These are phyloP conservation scores for Neodiprion virginianus DNA, from an alignment of 1,140 invertebrate species.

Conservation along the genomic window DNA sequence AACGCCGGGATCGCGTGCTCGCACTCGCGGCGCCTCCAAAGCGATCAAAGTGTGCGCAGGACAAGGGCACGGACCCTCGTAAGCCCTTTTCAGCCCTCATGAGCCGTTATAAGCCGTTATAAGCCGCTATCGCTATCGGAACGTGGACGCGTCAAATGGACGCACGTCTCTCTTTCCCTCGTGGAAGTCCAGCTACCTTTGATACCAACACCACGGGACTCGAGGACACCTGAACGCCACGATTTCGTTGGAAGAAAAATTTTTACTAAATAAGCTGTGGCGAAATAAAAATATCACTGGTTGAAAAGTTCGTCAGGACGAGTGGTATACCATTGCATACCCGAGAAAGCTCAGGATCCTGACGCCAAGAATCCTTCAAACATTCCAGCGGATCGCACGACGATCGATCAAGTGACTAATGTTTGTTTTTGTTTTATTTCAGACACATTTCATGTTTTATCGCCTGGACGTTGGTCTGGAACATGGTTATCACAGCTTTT, in stretches of 20 bases:
- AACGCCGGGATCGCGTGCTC: neutral
- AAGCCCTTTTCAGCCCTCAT: neutral
- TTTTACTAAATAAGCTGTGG: neutral
- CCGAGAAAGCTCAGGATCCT: neutral
- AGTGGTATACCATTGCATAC: neutral
- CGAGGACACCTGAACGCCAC: neutral
- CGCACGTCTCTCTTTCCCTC: conserved; percentile 2
- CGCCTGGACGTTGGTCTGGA: too few species aligned
- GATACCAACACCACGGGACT: conserved; percentile 23
- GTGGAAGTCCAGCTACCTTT: conserved; percentile 36
- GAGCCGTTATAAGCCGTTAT: conserved; percentile 4
- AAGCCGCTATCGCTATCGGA: neutral
- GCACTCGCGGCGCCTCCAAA: neutral
- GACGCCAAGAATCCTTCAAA: neutral
- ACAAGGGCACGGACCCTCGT: conserved; percentile 6
- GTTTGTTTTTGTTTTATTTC: too few species aligned
- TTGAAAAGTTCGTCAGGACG: neutral
- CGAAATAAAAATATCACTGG: neutral
- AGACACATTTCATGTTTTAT: too few species aligned
- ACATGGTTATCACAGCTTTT: too few species aligned
- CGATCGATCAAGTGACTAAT: too few species aligned
- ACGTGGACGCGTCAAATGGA: neutral
- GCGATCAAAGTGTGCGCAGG: neutral
- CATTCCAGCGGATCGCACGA: too few species aligned
- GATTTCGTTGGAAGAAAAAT: neutral